Evolutionary conservation across 2,888 invertebrate genomes (phyloP).

Genomic region (Sminthurinus aureus): DNA sequence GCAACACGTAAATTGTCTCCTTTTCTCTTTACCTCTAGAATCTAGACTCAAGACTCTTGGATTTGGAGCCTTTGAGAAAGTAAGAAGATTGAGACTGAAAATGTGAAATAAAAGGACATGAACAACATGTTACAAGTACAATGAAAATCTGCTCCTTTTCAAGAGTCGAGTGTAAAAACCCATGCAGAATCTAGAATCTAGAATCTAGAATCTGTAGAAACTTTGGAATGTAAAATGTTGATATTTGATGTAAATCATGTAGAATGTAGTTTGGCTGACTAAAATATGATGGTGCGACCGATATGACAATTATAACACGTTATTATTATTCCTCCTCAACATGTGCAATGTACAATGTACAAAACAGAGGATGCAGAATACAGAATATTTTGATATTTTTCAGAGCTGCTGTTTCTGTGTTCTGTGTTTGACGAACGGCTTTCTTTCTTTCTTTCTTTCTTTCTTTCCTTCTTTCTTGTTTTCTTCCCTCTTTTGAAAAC

Average conservation of each 20-base stretch:
- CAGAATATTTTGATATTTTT: neutral
- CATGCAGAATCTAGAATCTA: too few relatives aligned
- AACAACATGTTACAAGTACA: neutral
- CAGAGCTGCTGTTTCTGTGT: neutral
- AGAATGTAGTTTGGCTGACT: too few relatives aligned
- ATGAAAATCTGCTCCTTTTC: neutral
- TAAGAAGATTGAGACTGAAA: neutral
- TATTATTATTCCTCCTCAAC: too few relatives aligned
- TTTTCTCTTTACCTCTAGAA: neutral
- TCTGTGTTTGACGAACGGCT: neutral
- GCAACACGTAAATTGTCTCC: neutral
- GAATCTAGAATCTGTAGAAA: too few relatives aligned
- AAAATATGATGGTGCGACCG: too few relatives aligned
- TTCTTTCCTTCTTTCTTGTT: neutral
- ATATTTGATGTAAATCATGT: too few relatives aligned
- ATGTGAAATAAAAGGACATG: neutral
- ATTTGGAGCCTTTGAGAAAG: neutral
- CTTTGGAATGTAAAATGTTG: too few relatives aligned
- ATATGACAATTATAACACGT: neutral
- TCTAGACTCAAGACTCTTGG: neutral
- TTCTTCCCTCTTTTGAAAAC: slow-evolving; percentile 21
- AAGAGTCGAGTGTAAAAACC: neutral
- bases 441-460: neutral
- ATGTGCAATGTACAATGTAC: neutral
- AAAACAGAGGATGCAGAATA: neutral